Conservation (phyloP, 1,140 invertebrate species). For the Lineus longissimus region DNA sequence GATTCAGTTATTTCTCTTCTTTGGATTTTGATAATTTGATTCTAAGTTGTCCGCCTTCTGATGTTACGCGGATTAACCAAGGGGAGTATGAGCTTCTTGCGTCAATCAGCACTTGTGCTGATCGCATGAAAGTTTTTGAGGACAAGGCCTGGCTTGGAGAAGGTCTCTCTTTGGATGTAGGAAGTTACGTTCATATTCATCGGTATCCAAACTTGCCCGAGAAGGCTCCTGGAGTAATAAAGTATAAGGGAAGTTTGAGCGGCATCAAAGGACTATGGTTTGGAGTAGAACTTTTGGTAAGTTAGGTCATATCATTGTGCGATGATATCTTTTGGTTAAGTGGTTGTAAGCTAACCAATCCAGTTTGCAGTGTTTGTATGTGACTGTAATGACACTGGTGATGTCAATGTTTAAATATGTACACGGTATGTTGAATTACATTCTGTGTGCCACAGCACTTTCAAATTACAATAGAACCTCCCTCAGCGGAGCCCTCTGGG, state of each 20-base stretch:
- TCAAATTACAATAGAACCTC: too few species aligned
- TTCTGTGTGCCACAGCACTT: too few species aligned
- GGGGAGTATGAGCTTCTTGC: constrained; percentile 6
- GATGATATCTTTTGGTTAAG: background rate
- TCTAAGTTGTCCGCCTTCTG: constrained; percentile 1
- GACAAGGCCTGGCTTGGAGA: constrained; percentile 9
- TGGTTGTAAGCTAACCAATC: background rate
- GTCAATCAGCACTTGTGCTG: constrained; percentile 8
- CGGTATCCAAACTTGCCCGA: constrained; percentile 1
- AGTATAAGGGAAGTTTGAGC: constrained; percentile 7
- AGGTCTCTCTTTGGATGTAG: background rate
- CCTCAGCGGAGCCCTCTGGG: too few species aligned
- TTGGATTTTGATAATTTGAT: constrained; percentile 9
- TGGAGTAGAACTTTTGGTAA: constrained; percentile 15
- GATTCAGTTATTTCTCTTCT: constrained; percentile 6
- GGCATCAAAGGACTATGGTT: constrained; percentile 11
- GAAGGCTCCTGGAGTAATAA: constrained; percentile 6
- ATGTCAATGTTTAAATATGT: too few species aligned
- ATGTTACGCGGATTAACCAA: constrained; percentile 4
- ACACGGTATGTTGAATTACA: too few species aligned
- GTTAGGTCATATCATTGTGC: background rate
- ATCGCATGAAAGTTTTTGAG: constrained; percentile 11
- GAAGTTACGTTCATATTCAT: background rate
- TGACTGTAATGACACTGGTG: too few species aligned
- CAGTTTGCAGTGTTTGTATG: too few species aligned